Percentiles rank a stretch among this genome's conserved stretches.
These are phyloP conservation scores for Cheilosia impressa DNA, from an alignment of 2,888 invertebrate genomes.

Conservation along the genomic window DNA sequence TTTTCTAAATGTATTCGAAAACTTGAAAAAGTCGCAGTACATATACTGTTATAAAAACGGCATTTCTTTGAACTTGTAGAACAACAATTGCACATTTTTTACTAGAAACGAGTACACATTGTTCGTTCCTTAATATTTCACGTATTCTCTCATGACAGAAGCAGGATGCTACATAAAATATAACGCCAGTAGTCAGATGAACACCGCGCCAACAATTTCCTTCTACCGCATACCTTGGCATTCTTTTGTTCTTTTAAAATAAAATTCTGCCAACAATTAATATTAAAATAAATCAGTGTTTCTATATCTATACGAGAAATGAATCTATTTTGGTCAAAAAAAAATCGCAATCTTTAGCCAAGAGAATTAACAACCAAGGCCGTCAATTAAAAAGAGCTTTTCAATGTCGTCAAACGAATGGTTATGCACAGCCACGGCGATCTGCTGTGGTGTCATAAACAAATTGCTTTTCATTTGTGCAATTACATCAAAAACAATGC, in stretches of 20 bases:
- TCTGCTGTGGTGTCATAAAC: constrained; percentile 7
- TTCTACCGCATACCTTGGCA: background rate
- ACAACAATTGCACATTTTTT: too few relatives aligned
- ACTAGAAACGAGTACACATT: too few relatives aligned
- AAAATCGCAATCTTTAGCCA: constrained; percentile 3
- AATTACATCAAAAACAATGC: constrained; percentile 28
- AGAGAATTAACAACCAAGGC: constrained; percentile 20
- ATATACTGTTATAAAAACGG: too few relatives aligned
- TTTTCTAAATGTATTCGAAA: too few relatives aligned
- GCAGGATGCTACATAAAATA: too few relatives aligned
- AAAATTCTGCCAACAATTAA: constrained; percentile 9
- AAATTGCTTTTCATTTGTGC: constrained; percentile 55
- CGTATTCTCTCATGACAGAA: too few relatives aligned
- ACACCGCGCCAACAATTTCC: too few relatives aligned
- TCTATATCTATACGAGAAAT: background rate
- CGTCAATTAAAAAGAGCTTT: constrained; percentile 29
- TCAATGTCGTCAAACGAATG: constrained; percentile 40
- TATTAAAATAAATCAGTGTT: background rate
- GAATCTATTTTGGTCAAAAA: constrained; percentile 17
- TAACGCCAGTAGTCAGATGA: too few relatives aligned
- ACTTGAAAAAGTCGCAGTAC: too few relatives aligned
- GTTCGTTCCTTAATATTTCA: too few relatives aligned
- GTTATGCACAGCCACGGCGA: background rate
- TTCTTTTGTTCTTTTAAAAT: background rate
- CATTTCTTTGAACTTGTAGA: too few relatives aligned